Conservation (phyloP, 2,797 vertebrate genomes). For the Sarcophilus harrisii region DNA sequence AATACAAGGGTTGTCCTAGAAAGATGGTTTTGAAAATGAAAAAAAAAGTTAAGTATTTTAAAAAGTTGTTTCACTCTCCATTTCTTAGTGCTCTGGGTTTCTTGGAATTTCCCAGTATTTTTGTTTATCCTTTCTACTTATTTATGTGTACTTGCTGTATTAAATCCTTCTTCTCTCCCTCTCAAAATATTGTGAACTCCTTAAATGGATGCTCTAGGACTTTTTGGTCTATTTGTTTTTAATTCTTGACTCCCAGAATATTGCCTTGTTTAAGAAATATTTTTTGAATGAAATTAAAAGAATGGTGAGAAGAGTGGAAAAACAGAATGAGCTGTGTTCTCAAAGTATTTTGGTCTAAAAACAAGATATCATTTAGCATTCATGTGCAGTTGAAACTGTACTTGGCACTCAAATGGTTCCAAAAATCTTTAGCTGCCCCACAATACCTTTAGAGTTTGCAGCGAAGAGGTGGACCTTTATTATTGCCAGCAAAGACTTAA, state of each 20-base stretch:
- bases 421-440: not conserved
- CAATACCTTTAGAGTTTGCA: not conserved
- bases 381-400: not conserved
- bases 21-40: not conserved
- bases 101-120: not conserved
- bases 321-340: not conserved
- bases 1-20: not conserved
- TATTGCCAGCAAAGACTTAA: not conserved
- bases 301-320: not conserved
- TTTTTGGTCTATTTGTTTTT: not conserved
- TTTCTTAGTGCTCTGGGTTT: not conserved
- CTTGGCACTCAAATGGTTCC: not conserved
- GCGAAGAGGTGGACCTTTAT: not conserved
- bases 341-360: not conserved
- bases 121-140: not conserved
- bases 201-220: not conserved
- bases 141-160: not conserved
- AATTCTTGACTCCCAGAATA: not conserved
- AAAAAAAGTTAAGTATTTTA: not conserved
- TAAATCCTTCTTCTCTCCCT: not conserved
- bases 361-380: not conserved
- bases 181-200: not conserved
- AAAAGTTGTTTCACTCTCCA: not conserved
- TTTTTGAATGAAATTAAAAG: not conserved
- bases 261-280: not conserved